Base-by-base conservation (phyloP, 2,888 invertebrate genomes). In the Tetanocera ferruginea region DNA sequence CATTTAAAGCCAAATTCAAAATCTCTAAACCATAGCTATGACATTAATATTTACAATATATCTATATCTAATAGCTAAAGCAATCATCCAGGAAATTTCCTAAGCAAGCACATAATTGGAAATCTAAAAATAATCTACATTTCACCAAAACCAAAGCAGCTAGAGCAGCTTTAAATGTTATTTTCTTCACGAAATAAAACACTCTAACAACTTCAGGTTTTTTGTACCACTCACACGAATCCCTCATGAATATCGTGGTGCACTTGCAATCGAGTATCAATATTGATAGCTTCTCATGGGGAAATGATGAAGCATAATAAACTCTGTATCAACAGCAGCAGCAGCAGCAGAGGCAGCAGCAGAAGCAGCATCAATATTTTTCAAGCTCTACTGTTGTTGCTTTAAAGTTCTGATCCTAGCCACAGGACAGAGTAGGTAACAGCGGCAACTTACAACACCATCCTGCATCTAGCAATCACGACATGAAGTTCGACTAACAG, bases 401-500 rank as follows among this genome's bases (percentile, higher is more conserved):
- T 23, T 6, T n/a, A 19, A 31, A 3, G 11, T 17, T 17, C 31
- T 28, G 17, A 6, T 17, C 4, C 25, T 25, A 25, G 31, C 62
- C 62, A 14, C 62, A 5, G 28, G n/a, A n/a, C n/a, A 64, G 9
- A 6, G 28, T 3, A 17, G 31, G n/a, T 17, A 28, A 5, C 3
- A n/a, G 19, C 5, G 8, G 49, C 19, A 28, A 25, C 62, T 31
- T 25, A 2, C 8, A 64, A 5, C 67, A 23, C 34, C 49, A n/a
- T 11, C 43, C 67, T n/a, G 9, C 23, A 9, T 67, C 67, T 5
- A 17, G 37, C 17, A n/a, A n/a, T 23, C 28, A 19, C 67, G 43
- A 86, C 85, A 85, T 84, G 84, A 87, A 88, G 87, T 87, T 87
- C 88, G 88, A 89, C 89, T 89, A 89, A 89, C 89, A 88, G 89